Base-by-base conservation (phyloP, 1,140 invertebrate genomes). In the Spodoptera litura region DNA sequence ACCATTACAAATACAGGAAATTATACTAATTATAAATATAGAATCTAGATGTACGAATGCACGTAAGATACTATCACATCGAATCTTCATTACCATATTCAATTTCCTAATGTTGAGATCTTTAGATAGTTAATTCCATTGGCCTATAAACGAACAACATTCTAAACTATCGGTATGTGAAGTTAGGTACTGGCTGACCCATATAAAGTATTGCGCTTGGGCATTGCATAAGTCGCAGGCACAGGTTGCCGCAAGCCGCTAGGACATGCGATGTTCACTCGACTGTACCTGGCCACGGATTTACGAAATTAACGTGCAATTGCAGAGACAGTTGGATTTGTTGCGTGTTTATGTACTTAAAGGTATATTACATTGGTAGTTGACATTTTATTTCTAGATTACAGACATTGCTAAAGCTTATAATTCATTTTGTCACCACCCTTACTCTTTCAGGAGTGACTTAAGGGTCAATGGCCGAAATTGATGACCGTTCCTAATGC, bases 211-310 rank as follows among this genome's bases (percentile, higher is more conserved):
- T 86, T 84, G 78, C 79, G 79, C 78, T 80, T 44, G 38, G 38
- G 84, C 27, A 38, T 83, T 83, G 81, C 83, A 68, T 78, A 83
- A 83, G 62, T 31, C 8, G 71, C 55, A 44, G 35, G 55, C 11
- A 59, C 58, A 64, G 49, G 73, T 75, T 75, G 79, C 35, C 61
- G 80, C 78, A 76, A 44, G 38, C 74, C 68, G 59, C 31, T 56
- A 49, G 81, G 81, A 75, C 84, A 86, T 84, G 86, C 86, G 86
- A 85, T 87, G 83, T 71, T 56, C 82, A 80, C 70, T 84, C 83
- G 61, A 78, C 78, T 86, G 84, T 84, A 72, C 64, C 78, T n/a
- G 10, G 58, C 59, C 51, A 66, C 61, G 64, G 52, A 68, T 80
- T 87, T 85, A 71, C 78, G 82, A 85, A 84, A 81, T 52, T 72